Conservation (phyloP, 2,888 invertebrate genomes). For the Melitaea athalia region DNA sequence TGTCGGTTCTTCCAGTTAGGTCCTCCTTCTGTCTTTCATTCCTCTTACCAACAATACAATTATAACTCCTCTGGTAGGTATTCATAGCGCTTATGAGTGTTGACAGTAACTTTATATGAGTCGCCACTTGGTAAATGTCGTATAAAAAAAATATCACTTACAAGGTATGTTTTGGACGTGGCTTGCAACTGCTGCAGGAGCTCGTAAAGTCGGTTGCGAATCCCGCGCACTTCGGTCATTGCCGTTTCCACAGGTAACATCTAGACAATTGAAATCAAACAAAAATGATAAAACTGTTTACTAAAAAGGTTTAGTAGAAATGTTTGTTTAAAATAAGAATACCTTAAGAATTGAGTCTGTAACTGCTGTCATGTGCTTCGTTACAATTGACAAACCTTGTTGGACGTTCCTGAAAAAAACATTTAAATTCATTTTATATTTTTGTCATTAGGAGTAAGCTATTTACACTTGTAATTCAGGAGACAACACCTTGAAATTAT, state of each 20-base stretch:
- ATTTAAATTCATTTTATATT: background rate
- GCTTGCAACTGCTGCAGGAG: slow-evolving; percentile 78
- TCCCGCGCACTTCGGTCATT: slow-evolving; percentile 76
- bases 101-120: too few relatives aligned
- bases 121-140: too few relatives aligned
- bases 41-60: too few relatives aligned
- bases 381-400: slow-evolving; percentile 75
- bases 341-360: slow-evolving; percentile 87
- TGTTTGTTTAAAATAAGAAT: background rate
- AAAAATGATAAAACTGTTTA: background rate
- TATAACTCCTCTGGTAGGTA: too few relatives aligned
- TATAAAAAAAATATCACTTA: slow-evolving; percentile 50
- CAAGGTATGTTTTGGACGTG: slow-evolving; percentile 78
- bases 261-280: slow-evolving; percentile 51
- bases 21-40: too few relatives aligned
- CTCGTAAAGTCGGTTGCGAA: slow-evolving; percentile 68
- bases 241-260: slow-evolving; percentile 84
- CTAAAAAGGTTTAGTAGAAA: too few relatives aligned
- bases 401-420: slow-evolving; percentile 72
- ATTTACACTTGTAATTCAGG: too few relatives aligned
- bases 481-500: too few relatives aligned
- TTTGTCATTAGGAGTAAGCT: too few relatives aligned
- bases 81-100: too few relatives aligned
- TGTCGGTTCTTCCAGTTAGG: too few relatives aligned
- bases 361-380: slow-evolving; percentile 81